phyloP scores from a whole-genome alignment of 1,140 invertebrate species.

The Bombus confusus region DNA sequence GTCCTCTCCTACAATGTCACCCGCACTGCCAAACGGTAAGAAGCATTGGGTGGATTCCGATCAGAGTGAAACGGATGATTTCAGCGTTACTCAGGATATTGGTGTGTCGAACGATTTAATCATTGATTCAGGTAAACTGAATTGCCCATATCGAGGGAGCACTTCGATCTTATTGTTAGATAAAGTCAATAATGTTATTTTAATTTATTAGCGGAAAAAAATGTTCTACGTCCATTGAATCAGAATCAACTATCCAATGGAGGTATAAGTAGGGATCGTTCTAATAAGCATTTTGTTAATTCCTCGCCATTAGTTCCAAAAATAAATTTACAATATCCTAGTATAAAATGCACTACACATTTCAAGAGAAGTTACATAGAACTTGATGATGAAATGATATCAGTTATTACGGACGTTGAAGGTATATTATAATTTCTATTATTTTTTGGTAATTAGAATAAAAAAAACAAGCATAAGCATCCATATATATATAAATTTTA shows the following conservation, averaged over 20 bases:
- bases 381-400: conserved; percentile 85
- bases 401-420: conserved; percentile 86
- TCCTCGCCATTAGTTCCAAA: conserved; percentile 78
- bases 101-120: conserved; percentile 63
- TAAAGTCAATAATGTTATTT: not conserved
- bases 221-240: conserved; percentile 78
- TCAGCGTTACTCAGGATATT: conserved; percentile 69
- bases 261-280: conserved; percentile 73
- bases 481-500: conserved; percentile 56
- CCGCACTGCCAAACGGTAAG: conserved; percentile 73
- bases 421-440: conserved; percentile 74
- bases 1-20: conserved; percentile 74
- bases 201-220: conserved; percentile 74
- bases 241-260: conserved; percentile 79
- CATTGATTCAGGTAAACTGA: conserved; percentile 69
- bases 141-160: not conserved
- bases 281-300: conserved; percentile 71
- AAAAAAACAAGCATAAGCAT: not conserved
- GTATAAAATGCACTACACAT: conserved; percentile 82
- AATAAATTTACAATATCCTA: conserved; percentile 77
- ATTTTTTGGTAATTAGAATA: conserved; percentile 16
- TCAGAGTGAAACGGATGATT: conserved; percentile 79
- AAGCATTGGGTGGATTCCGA: conserved; percentile 78
- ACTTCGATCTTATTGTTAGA: not conserved
- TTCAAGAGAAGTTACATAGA: conserved; percentile 84